Base-by-base conservation (phyloP, 2,797 vertebrate species). In the Coilia nasus region DNA sequence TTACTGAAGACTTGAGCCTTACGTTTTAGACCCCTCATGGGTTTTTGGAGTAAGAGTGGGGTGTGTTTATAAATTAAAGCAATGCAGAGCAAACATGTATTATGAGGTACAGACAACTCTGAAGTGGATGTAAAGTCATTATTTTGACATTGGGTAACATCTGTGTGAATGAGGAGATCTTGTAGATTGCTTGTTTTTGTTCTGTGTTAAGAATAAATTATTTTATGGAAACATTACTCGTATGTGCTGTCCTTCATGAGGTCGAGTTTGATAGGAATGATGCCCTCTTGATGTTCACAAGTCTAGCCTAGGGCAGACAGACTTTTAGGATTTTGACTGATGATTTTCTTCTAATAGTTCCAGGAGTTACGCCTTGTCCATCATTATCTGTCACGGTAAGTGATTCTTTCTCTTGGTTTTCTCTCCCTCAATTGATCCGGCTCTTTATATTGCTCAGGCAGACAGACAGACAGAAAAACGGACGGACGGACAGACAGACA, bases 201-300 rank as follows among this genome's bases (percentile, higher is more conserved):
- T 44, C 35, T 78, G 71, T 78, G 71, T 78, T 78, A 3, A 21
- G 31, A 78, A 78, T 78, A 78, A 78, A 78, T 78, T 17, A 15
- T 78, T 44, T 78, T 78, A 78, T 1, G 31, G 17, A 78, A 78
- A 78, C 71, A 44, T 21, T 15, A 17, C 71, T 21, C 17, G 2
- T 71, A 5, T 78, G 17, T 44, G 5, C 71, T 78, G 31, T 31
- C 31, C 41, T 78, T 78, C 35, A 9, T 59, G 17, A 21, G 57
- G 3, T 59, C 57, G 3, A n/a, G 19, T 19, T 31, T 17, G 7
- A 44, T 19, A 44, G 71, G 71, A 44, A 44, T 5, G 17, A 21
- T 78, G 35, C 19, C 35, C 71, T 21, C 35, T 44, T 44, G 0
- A 78, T 78, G 15, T 44, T 6, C 41, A 78, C 19, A 21, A 21